Percentiles rank a stretch among this genome's conserved stretches.
These are phyloP conservation scores for Nymphalis io DNA, from an alignment of 1,140 invertebrate species.

Conservation along the genomic window DNA sequence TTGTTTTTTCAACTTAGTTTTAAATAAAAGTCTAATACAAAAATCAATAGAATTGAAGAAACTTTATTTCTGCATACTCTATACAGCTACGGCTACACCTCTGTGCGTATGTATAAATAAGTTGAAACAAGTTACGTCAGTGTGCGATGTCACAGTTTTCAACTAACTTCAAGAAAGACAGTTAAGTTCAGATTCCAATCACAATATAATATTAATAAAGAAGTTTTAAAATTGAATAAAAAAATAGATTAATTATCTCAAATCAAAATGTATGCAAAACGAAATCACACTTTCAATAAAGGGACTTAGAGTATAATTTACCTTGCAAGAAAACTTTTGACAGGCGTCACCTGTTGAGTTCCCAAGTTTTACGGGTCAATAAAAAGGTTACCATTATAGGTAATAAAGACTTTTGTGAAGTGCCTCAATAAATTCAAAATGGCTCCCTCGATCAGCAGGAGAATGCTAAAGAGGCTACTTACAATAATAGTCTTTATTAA, in stretches of 20 bases:
- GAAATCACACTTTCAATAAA: neutral
- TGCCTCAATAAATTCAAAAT: constrained; percentile 25
- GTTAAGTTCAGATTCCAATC: too few species aligned
- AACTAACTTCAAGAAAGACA: too few species aligned
- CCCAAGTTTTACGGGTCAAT: constrained; percentile 27
- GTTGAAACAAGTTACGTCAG: too few species aligned
- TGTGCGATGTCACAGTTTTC: too few species aligned
- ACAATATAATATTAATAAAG: too few species aligned
- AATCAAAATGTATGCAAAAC: neutral
- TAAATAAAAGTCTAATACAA: too few species aligned
- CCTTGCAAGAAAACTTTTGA: neutral
- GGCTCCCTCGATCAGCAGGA: constrained; percentile 4
- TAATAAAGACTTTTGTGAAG: constrained; percentile 24
- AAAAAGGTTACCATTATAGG: constrained; percentile 22
- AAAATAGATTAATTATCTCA: constrained; percentile 1
- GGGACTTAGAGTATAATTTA: neutral
- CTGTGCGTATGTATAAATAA: too few species aligned
- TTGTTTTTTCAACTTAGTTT: too few species aligned
- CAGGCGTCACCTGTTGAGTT: constrained; percentile 28
- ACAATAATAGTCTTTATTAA: neutral
- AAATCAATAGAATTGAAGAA: too few species aligned
- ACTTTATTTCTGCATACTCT: too few species aligned
- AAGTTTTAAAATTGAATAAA: constrained; percentile 1
- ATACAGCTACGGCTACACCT: too few species aligned
- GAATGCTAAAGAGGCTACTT: constrained; percentile 8